phyloP scores from a whole-genome alignment of 2,888 invertebrate species.

The Cryptus viduatorius region DNA sequence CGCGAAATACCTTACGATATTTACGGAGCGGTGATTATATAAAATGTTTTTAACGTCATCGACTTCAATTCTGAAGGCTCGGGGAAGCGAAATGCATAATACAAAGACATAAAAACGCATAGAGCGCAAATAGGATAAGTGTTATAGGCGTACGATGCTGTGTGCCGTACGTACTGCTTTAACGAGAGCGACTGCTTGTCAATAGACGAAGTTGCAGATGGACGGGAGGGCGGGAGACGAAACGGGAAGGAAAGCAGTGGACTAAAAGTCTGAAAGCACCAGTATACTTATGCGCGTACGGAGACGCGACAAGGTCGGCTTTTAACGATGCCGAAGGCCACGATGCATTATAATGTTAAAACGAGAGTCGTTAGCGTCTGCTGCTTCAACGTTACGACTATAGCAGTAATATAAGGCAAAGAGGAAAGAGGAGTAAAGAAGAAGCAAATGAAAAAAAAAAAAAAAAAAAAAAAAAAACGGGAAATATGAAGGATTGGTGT shows the following conservation, averaged over 20 bases:
- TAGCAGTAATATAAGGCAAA: slow-evolving; percentile 4
- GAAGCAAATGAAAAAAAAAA: background rate
- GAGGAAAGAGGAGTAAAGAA: slow-evolving; percentile 3
- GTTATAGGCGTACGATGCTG: background rate
- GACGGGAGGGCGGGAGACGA: background rate
- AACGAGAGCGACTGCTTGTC: slow-evolving; percentile 14
- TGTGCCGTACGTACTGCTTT: background rate
- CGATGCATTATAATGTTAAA: slow-evolving; percentile 66
- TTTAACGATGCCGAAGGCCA: slow-evolving; percentile 63
- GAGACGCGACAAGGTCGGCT: slow-evolving; percentile 59
- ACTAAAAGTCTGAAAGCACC: slow-evolving; percentile 7
- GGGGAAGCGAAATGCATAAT: background rate
- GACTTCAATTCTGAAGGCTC: background rate
- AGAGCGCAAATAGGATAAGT: background rate
- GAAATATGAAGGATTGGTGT: background rate
- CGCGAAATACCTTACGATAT: background rate
- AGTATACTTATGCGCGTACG: slow-evolving; percentile 20
- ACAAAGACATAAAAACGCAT: background rate
- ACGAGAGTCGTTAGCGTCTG: slow-evolving; percentile 52
- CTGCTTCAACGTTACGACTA: slow-evolving; percentile 29
- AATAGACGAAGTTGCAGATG: background rate
- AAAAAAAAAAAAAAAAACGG: background rate
- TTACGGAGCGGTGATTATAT: background rate
- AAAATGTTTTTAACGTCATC: background rate
- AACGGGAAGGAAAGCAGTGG: background rate